Evolutionary conservation across 1,140 invertebrate genomes (phyloP), one percentile per base, ranked within the genome.

Genomic region (Aphaenogaster ashmeadi): DNA sequence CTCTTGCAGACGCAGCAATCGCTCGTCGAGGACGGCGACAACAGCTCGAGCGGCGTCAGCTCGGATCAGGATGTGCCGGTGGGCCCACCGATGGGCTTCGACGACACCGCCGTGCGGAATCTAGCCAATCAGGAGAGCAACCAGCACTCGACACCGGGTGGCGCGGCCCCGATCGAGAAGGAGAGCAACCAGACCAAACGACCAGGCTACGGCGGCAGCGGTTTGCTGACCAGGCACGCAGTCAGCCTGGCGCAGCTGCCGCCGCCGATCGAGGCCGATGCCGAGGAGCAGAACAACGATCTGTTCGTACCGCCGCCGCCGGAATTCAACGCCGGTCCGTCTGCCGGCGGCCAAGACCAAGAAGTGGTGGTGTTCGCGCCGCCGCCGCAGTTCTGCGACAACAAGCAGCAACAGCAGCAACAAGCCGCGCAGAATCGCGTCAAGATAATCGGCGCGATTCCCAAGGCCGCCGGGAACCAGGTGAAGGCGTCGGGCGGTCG

Each of bases 31-130:
- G 98, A 98, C 93, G 97, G 97, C 50, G 98, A 98, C 94, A 98
- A 98, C 94, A 98, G 97, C 84, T 98, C 98, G 9, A 98, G 97
- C 67, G 98, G 98, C 1, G 98, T 98, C 0, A 98, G 98, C 84
- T 98, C 98, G 41, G 98, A 98, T 93, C 98, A 98, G 92, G 98
- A 98, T 91, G 94, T 97, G 27, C 96, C 92, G 80, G 94, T 92
- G 60, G 95, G 93, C 1, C 94, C 94, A 72, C 94, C 94, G 58
- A 94, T 94, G 84, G 94, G 95, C 67, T 95, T 95, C 90, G 94
- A 96, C 72, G 95, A 96, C 64, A 94, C 93, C 0, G 69, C 91
- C 90, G 54, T 93, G 67, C 91, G 94, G 9, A 95, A 94, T 84
- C 60, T 79, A 60, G 87, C 85, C n/a, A 94, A 93, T 64, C 78